These are phyloP conservation scores for Lampris megalopsis DNA, from an alignment of 2,113 vertebrate genomes.

Conservation along the genomic window DNA sequence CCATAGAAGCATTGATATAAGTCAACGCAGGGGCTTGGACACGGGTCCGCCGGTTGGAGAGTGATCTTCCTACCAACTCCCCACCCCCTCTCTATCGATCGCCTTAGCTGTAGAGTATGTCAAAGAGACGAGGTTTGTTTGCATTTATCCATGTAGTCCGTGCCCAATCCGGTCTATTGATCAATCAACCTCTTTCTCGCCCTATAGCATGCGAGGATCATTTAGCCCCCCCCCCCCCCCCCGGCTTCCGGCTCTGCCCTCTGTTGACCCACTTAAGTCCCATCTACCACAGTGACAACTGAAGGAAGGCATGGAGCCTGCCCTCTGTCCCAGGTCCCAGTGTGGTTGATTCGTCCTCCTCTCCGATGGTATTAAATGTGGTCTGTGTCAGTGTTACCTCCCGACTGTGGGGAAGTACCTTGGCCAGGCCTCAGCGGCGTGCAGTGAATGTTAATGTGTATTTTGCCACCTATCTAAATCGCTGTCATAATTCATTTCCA, in stretches of 20 bases:
- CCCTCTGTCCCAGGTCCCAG: constrained; percentile 58
- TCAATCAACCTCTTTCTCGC: too few species aligned
- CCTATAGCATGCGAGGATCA: not conserved
- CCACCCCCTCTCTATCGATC: not conserved
- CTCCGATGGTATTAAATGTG: constrained; percentile 68
- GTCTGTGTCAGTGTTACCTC: constrained; percentile 74
- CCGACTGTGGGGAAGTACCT: constrained; percentile 72
- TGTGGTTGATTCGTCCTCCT: constrained; percentile 43
- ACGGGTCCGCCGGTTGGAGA: not conserved
- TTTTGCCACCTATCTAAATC: constrained; percentile 81
- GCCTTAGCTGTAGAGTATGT: not conserved
- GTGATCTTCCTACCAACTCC: too few species aligned
- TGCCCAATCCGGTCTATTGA: too few species aligned
- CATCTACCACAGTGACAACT: not conserved
- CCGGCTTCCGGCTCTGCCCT: too few species aligned
- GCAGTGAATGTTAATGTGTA: constrained; percentile 78
- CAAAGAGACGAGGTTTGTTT: not conserved
- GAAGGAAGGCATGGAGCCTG: constrained; percentile 33
- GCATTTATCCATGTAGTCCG: too few species aligned
- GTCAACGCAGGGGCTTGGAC: constrained; percentile 23
- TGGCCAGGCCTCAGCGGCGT: constrained; percentile 67
- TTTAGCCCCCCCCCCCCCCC: not conserved
- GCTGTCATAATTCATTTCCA: constrained; percentile 83
- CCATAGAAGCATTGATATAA: constrained; percentile 50
- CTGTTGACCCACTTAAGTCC: not conserved